These are phyloP conservation scores for Centropyge bicolor DNA, from an alignment of 2,797 vertebrate species.

Conservation along the genomic window DNA sequence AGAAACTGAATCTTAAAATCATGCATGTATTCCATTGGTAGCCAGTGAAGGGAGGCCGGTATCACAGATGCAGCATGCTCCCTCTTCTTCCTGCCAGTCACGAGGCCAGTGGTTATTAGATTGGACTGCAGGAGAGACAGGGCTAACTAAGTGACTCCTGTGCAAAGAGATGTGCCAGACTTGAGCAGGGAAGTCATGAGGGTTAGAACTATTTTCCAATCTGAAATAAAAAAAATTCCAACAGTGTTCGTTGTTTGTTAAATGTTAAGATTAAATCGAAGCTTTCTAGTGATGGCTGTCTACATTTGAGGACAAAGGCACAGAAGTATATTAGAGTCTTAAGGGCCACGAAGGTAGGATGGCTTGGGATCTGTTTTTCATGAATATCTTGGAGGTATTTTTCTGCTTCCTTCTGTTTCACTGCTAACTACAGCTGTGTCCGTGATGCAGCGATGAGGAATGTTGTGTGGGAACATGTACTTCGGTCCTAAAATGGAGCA, in stretches of 20 bases:
- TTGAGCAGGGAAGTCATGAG: neutral
- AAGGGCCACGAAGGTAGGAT: neutral
- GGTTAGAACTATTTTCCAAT: neutral
- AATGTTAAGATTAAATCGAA: neutral
- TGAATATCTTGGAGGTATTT: neutral
- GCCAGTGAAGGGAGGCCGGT: neutral
- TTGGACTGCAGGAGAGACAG: neutral
- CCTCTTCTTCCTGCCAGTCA: constrained; percentile 12
- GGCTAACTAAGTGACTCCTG: constrained; percentile 1
- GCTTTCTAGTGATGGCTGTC: neutral
- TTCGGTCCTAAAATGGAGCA: neutral
- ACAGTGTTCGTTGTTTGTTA: neutral
- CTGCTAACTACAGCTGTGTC: neutral
- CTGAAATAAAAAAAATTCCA: neutral
- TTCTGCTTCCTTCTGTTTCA: neutral
- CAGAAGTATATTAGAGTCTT: neutral
- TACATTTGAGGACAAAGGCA: neutral
- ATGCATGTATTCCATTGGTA: neutral
- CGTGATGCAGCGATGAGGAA: constrained; percentile 15
- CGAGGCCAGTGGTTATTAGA: constrained; percentile 10
- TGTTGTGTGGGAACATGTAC: neutral
- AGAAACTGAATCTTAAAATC: neutral
- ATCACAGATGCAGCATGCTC: neutral
- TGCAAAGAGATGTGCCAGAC: neutral
- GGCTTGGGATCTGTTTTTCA: neutral